Evolutionary conservation across 2,888 invertebrate genomes (phyloP).

Genomic region (Ethmia dodecea): DNA sequence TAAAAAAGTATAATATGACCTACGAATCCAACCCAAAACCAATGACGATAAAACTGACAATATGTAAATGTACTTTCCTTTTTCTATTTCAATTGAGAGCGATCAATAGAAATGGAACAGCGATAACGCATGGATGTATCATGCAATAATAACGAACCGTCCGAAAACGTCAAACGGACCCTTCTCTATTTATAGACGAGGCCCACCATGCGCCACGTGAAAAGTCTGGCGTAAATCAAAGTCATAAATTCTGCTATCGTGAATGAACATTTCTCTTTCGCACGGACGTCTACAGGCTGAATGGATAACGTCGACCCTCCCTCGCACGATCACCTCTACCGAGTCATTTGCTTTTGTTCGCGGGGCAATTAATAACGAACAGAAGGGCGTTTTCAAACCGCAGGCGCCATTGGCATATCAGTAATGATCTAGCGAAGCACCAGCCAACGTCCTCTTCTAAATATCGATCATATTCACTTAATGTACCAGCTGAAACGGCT

Average conservation of each 20-base stretch:
- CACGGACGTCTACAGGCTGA: constrained; percentile 70
- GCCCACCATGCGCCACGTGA: constrained; percentile 53
- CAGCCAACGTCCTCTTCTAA: constrained; percentile 28
- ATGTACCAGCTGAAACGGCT: constrained; percentile 39
- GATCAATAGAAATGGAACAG: constrained; percentile 49
- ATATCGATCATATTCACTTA: constrained; percentile 63
- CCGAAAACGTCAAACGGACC: constrained; percentile 56
- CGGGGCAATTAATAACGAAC: constrained; percentile 72
- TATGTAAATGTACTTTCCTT: constrained; percentile 56
- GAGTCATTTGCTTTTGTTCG: constrained; percentile 77
- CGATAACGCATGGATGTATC: constrained; percentile 44
- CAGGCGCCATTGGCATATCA: constrained; percentile 66
- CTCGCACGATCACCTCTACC: constrained; percentile 72
- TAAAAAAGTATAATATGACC: too few relatives aligned
- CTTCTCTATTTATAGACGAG: constrained; percentile 63
- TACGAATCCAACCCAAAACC: too few relatives aligned
- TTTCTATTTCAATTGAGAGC: constrained; percentile 52
- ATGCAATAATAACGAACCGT: constrained; percentile 60
- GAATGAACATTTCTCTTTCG: constrained; percentile 75
- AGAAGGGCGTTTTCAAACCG: constrained; percentile 68
- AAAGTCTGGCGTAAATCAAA: constrained; percentile 73
- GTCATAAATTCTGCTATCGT: constrained; percentile 75
- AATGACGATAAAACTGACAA: constrained; percentile 35
- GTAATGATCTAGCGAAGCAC: constrained; percentile 59
- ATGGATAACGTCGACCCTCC: constrained; percentile 74